Evolutionary conservation across 2,113 vertebrate genomes (phyloP), one percentile per base, ranked within the genome.

Genomic region (Syngnathus scovelli): DNA sequence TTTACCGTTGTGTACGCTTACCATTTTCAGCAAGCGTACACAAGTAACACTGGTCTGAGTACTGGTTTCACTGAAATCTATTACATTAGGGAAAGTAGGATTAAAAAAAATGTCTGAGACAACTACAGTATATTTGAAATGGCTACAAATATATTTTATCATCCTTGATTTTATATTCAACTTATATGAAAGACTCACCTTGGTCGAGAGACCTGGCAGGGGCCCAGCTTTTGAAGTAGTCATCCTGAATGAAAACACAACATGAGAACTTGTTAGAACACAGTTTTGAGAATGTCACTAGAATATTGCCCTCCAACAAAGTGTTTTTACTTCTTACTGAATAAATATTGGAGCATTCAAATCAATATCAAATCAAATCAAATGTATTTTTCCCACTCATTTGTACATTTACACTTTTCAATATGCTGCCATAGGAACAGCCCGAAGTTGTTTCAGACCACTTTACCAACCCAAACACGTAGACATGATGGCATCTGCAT

Each of bases 141-240:
- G 16, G 6, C 48, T n/a, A 51, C 48, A n/a, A 18, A 51, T 51
- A 19, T 51, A 46, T 13, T 5, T 15, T 16, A 15, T 46, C 12
- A 46, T 18, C 5, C 41, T 43, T 43, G 41, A 43, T 43, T 43
- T 3, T 11, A 43, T 43, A 61, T 21, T 6, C 1, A 1, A 7
- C 16, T 46, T 7, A 16, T 43, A 7, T 39, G 27, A 54, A 67
- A 37, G 58, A 86, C 83, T 88, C 79, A 90, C 88, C 87, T 76
- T 87, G 87, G 75, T 85, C 85, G 12, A 83, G 73, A 76, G 86
- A 85, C 78, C 81, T 89, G 71, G 86, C 81, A 67, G 87, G 83
- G 76, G 81, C 85, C 86, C 86, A 90, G 80, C 85, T 89, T 83
- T 90, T 90, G 78, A 90, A 89, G 83, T 88, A 89, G 75, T 90